A percentile compares a stretch with the other conserved stretches of the same genome.
Conservation (phyloP, 2,113 vertebrate genomes). For the Accipiter virgatus region DNA sequence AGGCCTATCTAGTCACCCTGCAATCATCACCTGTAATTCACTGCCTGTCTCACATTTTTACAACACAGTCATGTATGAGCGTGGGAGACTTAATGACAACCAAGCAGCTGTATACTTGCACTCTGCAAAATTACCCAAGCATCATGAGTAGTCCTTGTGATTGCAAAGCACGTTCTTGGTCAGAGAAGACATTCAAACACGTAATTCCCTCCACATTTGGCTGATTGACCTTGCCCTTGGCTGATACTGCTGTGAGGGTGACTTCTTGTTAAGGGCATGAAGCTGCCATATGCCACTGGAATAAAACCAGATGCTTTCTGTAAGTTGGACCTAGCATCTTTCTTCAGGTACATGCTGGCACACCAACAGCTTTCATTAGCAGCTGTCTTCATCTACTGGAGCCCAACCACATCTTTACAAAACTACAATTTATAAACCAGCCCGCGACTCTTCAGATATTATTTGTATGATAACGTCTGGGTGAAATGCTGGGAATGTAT, state of each 20-base stretch:
- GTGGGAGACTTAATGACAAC: accelerated
- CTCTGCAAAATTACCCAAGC: background rate
- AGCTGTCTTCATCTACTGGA: background rate
- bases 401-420: background rate
- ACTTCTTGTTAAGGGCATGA: background rate
- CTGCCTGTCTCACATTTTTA: background rate
- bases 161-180: background rate
- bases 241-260: background rate
- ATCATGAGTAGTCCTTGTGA: background rate
- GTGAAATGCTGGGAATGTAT: background rate
- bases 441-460: background rate
- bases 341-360: background rate
- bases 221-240: background rate
- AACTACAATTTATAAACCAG: background rate
- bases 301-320: background rate
- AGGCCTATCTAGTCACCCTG: background rate
- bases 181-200: background rate
- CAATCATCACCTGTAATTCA: background rate
- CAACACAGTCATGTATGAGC: background rate
- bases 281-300: background rate
- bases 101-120: background rate
- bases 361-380: background rate
- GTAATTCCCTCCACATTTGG: background rate
- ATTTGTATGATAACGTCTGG: background rate
- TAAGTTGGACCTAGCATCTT: background rate